Conservation (phyloP, 2,113 vertebrate species). For the Nyctereutes procyonoides region DNA sequence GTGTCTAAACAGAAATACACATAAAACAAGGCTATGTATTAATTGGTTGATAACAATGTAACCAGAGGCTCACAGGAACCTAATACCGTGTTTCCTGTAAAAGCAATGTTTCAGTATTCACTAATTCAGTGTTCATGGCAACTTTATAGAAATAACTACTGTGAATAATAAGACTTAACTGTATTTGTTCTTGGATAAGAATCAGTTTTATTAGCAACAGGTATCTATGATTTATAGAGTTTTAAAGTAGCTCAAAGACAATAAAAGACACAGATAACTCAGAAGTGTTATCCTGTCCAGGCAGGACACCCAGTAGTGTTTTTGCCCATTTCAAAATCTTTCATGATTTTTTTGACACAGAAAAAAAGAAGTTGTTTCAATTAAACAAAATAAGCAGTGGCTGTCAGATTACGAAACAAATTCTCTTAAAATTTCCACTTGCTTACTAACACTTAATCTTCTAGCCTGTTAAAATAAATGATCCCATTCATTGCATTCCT, state of each 20-base stretch:
- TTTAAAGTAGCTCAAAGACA: neutral
- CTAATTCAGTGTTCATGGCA: neutral
- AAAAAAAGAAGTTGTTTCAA: neutral
- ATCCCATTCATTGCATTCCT: neutral
- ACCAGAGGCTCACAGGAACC: neutral
- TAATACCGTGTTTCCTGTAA: neutral
- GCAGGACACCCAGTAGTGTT: neutral
- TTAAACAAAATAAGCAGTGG: neutral
- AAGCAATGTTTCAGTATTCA: neutral
- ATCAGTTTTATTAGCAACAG: neutral
- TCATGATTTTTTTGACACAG: neutral
- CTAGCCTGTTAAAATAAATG: neutral
- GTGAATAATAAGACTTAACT: neutral
- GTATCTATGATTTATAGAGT: neutral
- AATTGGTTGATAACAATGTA: neutral
- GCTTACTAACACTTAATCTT: neutral
- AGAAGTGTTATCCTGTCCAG: neutral
- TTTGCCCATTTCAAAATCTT: neutral
- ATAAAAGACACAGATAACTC: neutral
- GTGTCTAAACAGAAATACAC: neutral
- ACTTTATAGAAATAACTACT: neutral
- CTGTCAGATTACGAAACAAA: neutral
- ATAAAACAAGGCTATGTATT: neutral
- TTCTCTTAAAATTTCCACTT: slow-evolving; percentile 1
- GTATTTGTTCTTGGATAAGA: neutral